Evolutionary conservation across 2,113 vertebrate species (phyloP), one percentile per base, ranked within the genome.

Genomic region (Telmatochromis sp.): DNA sequence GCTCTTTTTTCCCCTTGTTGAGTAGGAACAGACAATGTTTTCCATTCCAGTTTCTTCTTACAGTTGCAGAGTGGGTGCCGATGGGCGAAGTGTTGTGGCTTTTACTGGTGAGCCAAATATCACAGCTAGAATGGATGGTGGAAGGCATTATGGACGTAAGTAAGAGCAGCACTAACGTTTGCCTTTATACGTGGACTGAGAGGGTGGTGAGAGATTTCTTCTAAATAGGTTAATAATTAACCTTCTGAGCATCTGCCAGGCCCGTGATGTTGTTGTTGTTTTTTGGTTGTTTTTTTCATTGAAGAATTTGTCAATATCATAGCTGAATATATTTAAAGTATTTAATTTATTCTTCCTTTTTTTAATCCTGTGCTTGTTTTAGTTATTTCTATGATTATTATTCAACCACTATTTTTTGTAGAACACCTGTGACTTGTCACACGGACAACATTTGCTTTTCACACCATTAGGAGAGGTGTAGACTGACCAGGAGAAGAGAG

Each of bases 71-170:
- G 86, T 80, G 42, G 82, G 84, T 94, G 93, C 35, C 19, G 82
- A 55, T 90, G 89, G 91, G 89, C 82, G 93, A 85, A 75, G 86
- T 88, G 73, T 89, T 71, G 60, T 63, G 83, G 50, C 47, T 90
- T 91, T 87, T 87, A 87, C 86, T 84, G 84, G 85, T 93, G 82
- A 87, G 89, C 92, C 89, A 94, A 92, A 90, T 90, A 89, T 91
- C 95, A 96, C 93, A 95, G 91, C 89, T 93, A 95, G 94, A 95
- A 93, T 60, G 95, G 96, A 93, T 96, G 92, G 84, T 86, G 86
- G 95, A 95, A 93, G 93, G 91, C 95, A 93, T 94, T 95, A 92
- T 91, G 84, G 89, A 97, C 94, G 96, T 97, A 97, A 97, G 97
- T 98, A 98, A 97, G 96, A 95, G 93, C 94, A 95, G 92, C 95